These are phyloP conservation scores for Dolomedes plantarius DNA, from an alignment of 2,888 invertebrate species.

Conservation along the genomic window DNA sequence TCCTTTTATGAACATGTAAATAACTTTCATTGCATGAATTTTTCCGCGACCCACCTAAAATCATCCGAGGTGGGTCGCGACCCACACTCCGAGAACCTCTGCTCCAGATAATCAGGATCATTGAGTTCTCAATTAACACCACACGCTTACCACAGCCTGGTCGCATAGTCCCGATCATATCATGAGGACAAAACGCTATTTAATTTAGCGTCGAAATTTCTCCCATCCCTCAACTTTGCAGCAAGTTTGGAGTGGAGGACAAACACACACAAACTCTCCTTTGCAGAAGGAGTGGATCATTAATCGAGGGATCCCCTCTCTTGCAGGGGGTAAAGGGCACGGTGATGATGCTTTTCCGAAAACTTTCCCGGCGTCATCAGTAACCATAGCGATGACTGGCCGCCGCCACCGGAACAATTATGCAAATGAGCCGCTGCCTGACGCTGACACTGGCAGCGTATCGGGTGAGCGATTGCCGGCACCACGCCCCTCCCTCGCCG, in stretches of 20 bases:
- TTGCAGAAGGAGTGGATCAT: slow-evolving; percentile 29
- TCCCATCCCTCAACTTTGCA: neutral
- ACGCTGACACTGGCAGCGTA: slow-evolving; percentile 66
- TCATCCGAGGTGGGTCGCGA: too few relatives aligned
- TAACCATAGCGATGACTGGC: slow-evolving; percentile 62
- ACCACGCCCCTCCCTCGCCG: slow-evolving; percentile 61
- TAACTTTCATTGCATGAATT: too few relatives aligned
- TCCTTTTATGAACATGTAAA: too few relatives aligned
- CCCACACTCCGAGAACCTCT: too few relatives aligned
- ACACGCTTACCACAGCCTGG: too few relatives aligned
- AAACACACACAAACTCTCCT: too few relatives aligned
- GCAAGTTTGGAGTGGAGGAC: neutral
- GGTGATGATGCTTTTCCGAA: slow-evolving; percentile 34
- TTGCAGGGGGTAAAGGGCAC: slow-evolving; percentile 41
- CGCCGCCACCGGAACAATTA: slow-evolving; percentile 66
- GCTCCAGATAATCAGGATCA: too few relatives aligned
- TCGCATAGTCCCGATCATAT: too few relatives aligned
- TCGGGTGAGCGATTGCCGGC: slow-evolving; percentile 67
- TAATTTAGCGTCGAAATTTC: neutral
- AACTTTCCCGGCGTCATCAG: slow-evolving; percentile 70
- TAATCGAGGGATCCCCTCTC: slow-evolving; percentile 36
- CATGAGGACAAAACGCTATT: neutral
- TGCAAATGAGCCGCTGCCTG: slow-evolving; percentile 59
- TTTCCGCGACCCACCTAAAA: too few relatives aligned
- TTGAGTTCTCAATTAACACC: too few relatives aligned